phyloP scores from a whole-genome alignment of 2,888 invertebrate species.

The Lepidocyrtoides sp. region DNA sequence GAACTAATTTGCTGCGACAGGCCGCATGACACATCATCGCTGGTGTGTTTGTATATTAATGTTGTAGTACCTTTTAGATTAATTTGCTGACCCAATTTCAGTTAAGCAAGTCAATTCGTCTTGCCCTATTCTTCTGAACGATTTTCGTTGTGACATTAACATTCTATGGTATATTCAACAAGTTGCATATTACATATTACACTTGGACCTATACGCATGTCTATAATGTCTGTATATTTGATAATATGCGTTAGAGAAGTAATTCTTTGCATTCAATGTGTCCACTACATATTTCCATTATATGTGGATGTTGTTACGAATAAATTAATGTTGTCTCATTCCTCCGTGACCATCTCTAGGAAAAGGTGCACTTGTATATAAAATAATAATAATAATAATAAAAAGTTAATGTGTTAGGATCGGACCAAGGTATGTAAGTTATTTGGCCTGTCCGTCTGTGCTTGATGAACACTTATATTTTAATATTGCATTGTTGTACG shows the following conservation, averaged over 20 bases:
- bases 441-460: not conserved
- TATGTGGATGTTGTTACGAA: not conserved
- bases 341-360: not conserved
- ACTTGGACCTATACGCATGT: not conserved
- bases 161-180: not conserved
- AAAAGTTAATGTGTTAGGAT: constrained; percentile 22
- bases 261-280: not conserved
- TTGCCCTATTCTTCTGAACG: constrained; percentile 35
- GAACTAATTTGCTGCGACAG: not conserved
- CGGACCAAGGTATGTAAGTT: not conserved
- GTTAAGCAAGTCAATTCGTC: constrained; percentile 25
- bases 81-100: constrained; percentile 37
- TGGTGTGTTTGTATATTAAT: not conserved
- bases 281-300: not conserved
- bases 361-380: constrained; percentile 29
- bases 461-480: not conserved
- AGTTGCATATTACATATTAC: not conserved
- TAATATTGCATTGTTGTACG: not conserved
- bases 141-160: constrained; percentile 36
- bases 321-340: not conserved
- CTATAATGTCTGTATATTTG: no score
- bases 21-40: constrained; percentile 1
- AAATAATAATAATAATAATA: constrained; percentile 32
- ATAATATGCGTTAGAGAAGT: no score
- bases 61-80: not conserved